Base-by-base conservation (phyloP, 2,888 invertebrate genomes). In the Trissoscelio sp. region DNA sequence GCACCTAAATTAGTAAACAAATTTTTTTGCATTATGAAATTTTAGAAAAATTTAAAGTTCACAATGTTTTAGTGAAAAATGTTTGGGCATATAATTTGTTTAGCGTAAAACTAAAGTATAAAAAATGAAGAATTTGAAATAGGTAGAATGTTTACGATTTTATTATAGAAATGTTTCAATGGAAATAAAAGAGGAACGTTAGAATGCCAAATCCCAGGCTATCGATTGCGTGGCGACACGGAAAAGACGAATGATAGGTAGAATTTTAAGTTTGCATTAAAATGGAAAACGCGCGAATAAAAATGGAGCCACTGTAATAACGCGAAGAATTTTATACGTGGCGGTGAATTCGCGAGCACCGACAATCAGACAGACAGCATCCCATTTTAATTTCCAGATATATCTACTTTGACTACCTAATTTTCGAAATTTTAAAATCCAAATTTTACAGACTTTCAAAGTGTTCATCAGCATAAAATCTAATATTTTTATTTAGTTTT, bases 171-270 rank as follows among this genome's bases (percentile, higher is more conserved):
- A 55, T 16, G 14, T 53, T 53, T 64, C 39, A 39, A 67, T 53
- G 46, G 53, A 53, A 51, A 53, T 67, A 69, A 55, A 55, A 69
- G 31, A 39, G 44, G 53, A 18, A 66, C 39, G 53, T 53, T 37
- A 37, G 51, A 67, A 81, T 81, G 86, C 84, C 86, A 86, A 84
- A 77, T 83, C 83, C 83, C 57, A 82, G n/a, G 46, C 28, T 44
- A 58, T 66, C 58, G 62, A 62, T 62, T 66, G 67, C 53, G 55
- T 53, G 60, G 78, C 73, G 82, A 66, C 73, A 77, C 42, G 51
- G 81, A 58, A 60, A 75, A 72, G 64, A 82, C 75, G 78, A 82
- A 85, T 87, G 87, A 87, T 85, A 81, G 85, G 87, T 87, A 83
- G 87, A 84, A 83, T 83, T 84, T 84, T 84, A 83, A 84, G 77